Evolutionary conservation across 1,140 invertebrate species (phyloP), one percentile per base, ranked within the genome.

Genomic region (Euura saliciscinereae): DNA sequence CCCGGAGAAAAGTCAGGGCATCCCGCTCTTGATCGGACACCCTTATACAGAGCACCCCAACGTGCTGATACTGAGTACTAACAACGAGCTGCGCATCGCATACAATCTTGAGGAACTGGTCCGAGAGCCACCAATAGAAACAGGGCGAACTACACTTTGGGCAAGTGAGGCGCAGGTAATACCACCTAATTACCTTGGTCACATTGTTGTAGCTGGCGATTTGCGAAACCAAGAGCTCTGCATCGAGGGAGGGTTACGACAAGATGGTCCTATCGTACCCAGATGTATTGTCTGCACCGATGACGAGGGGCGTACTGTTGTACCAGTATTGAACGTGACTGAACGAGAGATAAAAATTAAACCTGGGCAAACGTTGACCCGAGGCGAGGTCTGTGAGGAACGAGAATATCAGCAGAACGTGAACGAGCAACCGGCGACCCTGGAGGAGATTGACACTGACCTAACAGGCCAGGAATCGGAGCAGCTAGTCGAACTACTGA

Each of bases 221-320:
- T 43, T 65, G 11, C 8, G 43, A 4, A 69, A 73, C 6, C 11
- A 44, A 11, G 59, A 70, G 13, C n/a, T 70, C 4, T 73, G 45
- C 59, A n/a, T 73, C 13, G 64, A 73, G 66, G 72, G 72, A 59
- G 59, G 72, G 6, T 6, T 73, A 4, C n/a, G 68, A 43, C 43
- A 44, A 6, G 28, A 51, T 5, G 72, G 68, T 44, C 68, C 43
- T 28, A 6, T 44, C 13, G 46, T 73, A 28, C 72, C 72, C 3
- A 4, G 72, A 44, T 73, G 68, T 44, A 44, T 73, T 13, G 64
- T 73, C 3, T 10, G 13, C 2, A 70, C 72, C 28, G 43, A 73
- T 59, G 64, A 73, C 5, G 4, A 11, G 59, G 72, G 72, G 7
- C 11, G 10, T 59, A 8, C 72, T 2, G 42, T 45, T 2, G 28